Base-by-base conservation (phyloP, 2,888 invertebrate species). In the Rhaphigaster nebulosa region DNA sequence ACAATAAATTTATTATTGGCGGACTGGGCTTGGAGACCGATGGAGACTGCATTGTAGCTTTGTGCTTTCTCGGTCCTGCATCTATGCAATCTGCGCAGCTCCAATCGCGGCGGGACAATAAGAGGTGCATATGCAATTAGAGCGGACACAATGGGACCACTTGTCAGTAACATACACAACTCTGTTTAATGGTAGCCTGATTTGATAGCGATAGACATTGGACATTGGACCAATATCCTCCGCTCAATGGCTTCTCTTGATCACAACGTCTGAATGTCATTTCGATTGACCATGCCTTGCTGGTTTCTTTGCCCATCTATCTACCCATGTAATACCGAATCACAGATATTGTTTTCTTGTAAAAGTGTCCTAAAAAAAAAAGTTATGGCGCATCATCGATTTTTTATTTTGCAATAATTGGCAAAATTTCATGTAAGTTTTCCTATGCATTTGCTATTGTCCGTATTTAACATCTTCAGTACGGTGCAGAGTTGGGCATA, bases 121-220 rank as follows among this genome's bases (percentile, higher is more conserved):
- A 76, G 70, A 76, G 70, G 41, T 84, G 84, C 45, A 84, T 50
- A 84, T 50, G 41, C n/a, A 50, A 84, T 84, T 50, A 50, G 45
- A 45, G 84, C 34, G 12, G 15, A 15, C 20, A 45, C 26, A 45
- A 84, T 84, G 38, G 45, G n/a, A 45, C 84, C 45, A 84, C 45
- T 84, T 84, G 84, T 84, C 84, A 84, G 13, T 84, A 50, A 50
- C 41, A 84, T 84, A 41, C 45, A 84, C 45, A 45, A 45, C 45
- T 45, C 45, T 45, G 84, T 84, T 84, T 84, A 84, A 84, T 84
- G 84, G 41, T 15, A 12, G 12, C 12, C 45, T 84, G 45, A 84
- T 84, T 84, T 45, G 84, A 84, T 84, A n/a, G 45, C 84, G 45
- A 84, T 84, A 45, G 84, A 41, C 84, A 38, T 76, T 38, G 29